Base-by-base conservation (phyloP, 1,140 invertebrate species). In the Galleria mellonella region DNA sequence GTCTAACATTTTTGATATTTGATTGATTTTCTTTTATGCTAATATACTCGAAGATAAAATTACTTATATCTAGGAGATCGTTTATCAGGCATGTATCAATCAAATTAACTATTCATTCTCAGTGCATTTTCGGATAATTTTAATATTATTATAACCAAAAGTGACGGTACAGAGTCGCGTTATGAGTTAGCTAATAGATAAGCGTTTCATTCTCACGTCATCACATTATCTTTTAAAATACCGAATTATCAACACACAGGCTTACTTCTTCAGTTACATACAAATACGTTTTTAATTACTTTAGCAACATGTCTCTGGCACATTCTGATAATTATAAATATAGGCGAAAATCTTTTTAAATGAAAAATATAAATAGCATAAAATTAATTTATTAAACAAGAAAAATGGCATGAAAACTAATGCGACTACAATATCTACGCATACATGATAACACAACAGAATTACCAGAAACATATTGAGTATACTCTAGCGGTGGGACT, bases 171-270 rank as follows among this genome's bases (percentile, higher is more conserved):
- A 58, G 54, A 46, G 62, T 46, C 55, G 29, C 47, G 50, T 40
- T 52, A 57, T 55, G 55, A 66, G 54, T 74, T 72, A 37, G 35
- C 13, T 37, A 76, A 67, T 67, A 70, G 44, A 52, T 47, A 77
- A 81, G 76, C 74, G 61, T 73, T 52, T 69, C 77, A 72, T 72
- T 61, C 65, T 73, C 72, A 65, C 68, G 49, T 62, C 52, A 60
- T 54, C 58, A 61, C 62, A 65, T 60, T 41, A 55, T 50, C 43
- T 64, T 58, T 62, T 55, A 62, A 67, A 54, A 58, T 23, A 58
- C 47, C 59, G 62, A 45, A 33, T 52, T 50, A 55, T 54, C 46
- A 43, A 46, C 56, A 62, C 49, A 44, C 63, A 62, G 40, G 46
- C 55, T 59, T 42, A 59, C 47, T 17, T 47, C 47, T 35, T 48